Conservation (phyloP, 1,140 invertebrate species). For the Steinernema khuongi region DNA sequence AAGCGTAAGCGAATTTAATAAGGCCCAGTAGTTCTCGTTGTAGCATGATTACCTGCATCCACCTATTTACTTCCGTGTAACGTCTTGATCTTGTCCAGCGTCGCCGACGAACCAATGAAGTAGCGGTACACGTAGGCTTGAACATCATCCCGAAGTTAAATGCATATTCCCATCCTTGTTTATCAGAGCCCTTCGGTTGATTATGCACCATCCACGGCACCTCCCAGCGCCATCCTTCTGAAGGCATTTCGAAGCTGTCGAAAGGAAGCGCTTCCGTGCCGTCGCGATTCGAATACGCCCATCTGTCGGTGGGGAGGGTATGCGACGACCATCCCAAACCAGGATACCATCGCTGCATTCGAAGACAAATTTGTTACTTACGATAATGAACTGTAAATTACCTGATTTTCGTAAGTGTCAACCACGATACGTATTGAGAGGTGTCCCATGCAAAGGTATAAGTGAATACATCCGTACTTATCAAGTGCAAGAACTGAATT, state of each 20-base stretch:
- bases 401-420: slow-evolving; percentile 26
- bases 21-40: neutral
- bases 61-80: slow-evolving; percentile 16
- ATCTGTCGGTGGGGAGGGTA: slow-evolving; percentile 17
- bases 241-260: slow-evolving; percentile 3
- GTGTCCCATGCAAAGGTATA: slow-evolving; percentile 18
- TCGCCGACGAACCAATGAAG: slow-evolving; percentile 11
- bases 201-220: slow-evolving; percentile 16
- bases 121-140: neutral
- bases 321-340: slow-evolving; percentile 13
- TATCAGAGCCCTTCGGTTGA: slow-evolving; percentile 13
- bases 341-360: slow-evolving; percentile 21
- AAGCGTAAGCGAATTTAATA: neutral
- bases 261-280: slow-evolving; percentile 17
- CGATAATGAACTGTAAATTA: slow-evolving; percentile 11
- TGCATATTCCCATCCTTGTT: slow-evolving; percentile 15
- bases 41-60: slow-evolving; percentile 16
- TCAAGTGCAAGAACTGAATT: slow-evolving; percentile 20
- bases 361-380: neutral
- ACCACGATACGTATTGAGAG: slow-evolving; percentile 12
- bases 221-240: slow-evolving; percentile 23
- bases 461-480: slow-evolving; percentile 16
- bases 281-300: slow-evolving; percentile 3
- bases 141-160: slow-evolving; percentile 11
- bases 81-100: slow-evolving; percentile 20